These are phyloP conservation scores for Pangasianodon gigas DNA, from an alignment of 2,113 vertebrate species.

Conservation along the genomic window DNA sequence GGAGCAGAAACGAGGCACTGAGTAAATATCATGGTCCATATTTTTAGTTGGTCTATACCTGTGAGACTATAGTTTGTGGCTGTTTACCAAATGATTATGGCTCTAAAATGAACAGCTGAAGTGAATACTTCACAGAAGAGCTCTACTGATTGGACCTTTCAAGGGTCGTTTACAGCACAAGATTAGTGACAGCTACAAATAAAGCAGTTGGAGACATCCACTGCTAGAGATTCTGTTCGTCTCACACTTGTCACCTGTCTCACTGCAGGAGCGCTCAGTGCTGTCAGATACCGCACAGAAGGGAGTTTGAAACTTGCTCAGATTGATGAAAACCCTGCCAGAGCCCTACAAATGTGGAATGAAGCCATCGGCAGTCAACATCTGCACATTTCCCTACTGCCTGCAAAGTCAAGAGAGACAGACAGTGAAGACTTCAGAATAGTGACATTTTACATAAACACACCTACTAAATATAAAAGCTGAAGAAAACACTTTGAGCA, in stretches of 20 bases:
- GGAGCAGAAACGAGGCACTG: constrained; percentile 14
- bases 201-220: background rate
- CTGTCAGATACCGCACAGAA: constrained; percentile 33
- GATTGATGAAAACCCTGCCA: constrained; percentile 26
- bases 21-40: constrained; percentile 10
- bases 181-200: constrained; percentile 13
- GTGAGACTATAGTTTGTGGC: background rate
- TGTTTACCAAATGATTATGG: background rate
- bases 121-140: background rate
- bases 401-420: background rate
- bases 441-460: background rate
- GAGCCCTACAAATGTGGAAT: constrained; percentile 1
- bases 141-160: background rate
- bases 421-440: background rate
- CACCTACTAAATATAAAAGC: background rate
- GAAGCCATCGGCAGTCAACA: constrained; percentile 21
- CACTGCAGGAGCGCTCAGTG: background rate
- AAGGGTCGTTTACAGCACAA: background rate
- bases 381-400: constrained; percentile 5
- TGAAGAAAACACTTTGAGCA: background rate
- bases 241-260: constrained; percentile 23
- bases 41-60: background rate
- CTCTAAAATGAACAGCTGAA: background rate
- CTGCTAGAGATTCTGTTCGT: constrained; percentile 21
- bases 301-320: background rate